Percentiles rank a stretch among this genome's conserved stretches.
These are phyloP conservation scores for Otolemur crassicaudatus DNA, from an alignment of 2,797 vertebrate species.

Conservation along the genomic window DNA sequence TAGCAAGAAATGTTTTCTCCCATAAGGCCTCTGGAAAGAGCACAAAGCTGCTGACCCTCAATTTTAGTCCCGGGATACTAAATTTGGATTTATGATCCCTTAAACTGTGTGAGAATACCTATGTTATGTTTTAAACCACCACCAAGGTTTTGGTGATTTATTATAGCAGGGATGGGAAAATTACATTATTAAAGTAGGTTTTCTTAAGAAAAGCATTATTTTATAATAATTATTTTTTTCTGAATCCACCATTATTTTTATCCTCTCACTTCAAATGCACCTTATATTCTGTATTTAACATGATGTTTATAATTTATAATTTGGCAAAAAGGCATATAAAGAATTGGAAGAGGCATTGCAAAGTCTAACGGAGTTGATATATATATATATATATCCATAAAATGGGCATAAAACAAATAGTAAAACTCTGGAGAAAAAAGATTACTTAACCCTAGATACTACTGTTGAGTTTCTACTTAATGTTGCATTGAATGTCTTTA, in stretches of 20 bases:
- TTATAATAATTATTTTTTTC: not conserved
- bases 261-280: not conserved
- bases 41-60: not conserved
- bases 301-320: not conserved
- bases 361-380: not conserved
- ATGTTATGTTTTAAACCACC: not conserved
- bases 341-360: not conserved
- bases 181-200: not conserved
- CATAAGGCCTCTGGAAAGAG: not conserved
- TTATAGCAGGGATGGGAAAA: not conserved
- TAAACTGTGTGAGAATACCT: not conserved
- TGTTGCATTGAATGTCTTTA: not conserved
- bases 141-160: not conserved
- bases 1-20: not conserved
- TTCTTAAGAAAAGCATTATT: not conserved
- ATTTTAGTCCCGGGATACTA: not conserved
- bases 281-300: not conserved
- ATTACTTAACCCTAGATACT: not conserved
- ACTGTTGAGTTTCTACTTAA: not conserved
- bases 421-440: not conserved
- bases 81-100: not conserved
- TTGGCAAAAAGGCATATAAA: not conserved
- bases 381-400: no score
- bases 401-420: not conserved
- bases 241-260: not conserved